These are phyloP conservation scores for Cepaea nemoralis DNA, from an alignment of 1,140 invertebrate genomes.

Conservation along the genomic window DNA sequence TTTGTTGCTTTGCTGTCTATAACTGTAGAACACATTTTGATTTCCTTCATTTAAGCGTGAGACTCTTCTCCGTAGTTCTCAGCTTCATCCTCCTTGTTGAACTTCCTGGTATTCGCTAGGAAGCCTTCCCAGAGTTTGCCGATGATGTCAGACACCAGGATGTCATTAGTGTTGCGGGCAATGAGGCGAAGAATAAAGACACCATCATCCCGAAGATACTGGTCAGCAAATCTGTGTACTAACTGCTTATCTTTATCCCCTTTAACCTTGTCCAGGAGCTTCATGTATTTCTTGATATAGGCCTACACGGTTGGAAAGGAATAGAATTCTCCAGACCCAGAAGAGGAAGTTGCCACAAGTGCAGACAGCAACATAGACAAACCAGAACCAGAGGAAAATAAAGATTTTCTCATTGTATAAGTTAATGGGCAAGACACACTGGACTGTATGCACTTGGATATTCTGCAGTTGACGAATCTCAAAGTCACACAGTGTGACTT, in stretches of 20 bases:
- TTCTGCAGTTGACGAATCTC: conserved; percentile 70
- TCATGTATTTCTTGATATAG: conserved; percentile 69
- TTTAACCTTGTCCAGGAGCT: conserved; percentile 58
- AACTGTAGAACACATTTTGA: too few relatives aligned
- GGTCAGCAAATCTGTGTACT: conserved; percentile 61
- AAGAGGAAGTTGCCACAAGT: conserved; percentile 62
- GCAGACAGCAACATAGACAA: conserved; percentile 62
- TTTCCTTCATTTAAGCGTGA: not conserved
- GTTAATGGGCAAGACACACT: conserved; percentile 76
- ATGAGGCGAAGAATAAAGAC: conserved; percentile 69
- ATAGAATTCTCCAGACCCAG: conserved; percentile 65
- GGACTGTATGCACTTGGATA: conserved; percentile 70
- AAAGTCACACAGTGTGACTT: conserved; percentile 75
- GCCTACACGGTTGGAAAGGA: conserved; percentile 59
- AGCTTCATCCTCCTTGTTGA: conserved; percentile 51
- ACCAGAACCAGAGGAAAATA: conserved; percentile 71
- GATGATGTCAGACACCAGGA: conserved; percentile 68
- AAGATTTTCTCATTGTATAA: conserved; percentile 76
- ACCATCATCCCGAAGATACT: conserved; percentile 69
- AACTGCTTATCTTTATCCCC: conserved; percentile 60
- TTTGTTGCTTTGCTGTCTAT: too few relatives aligned
- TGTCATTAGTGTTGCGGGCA: conserved; percentile 68
- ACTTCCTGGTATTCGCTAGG: conserved; percentile 59
- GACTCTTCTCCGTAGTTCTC: not conserved
- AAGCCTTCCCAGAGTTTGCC: conserved; percentile 65